Evolutionary conservation across 1,140 invertebrate genomes (phyloP), one percentile per base, ranked within the genome.

Genomic region (Elymnias hypermnestra): DNA sequence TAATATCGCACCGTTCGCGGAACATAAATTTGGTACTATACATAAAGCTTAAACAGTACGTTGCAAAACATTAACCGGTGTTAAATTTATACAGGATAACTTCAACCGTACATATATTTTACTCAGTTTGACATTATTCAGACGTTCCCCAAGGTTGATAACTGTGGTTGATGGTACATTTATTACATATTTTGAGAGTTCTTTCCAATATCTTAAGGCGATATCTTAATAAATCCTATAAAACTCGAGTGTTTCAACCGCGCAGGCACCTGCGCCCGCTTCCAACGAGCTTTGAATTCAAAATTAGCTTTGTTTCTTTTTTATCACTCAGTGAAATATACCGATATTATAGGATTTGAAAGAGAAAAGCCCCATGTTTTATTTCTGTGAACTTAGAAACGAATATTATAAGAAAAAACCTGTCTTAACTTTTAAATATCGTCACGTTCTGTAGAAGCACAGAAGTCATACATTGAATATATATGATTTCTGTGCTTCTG

Each of bases 241-340:
- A 81, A 81, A 79, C 64, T 82, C 63, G 67, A 82, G 78, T 81
- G 77, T 83, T 82, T 81, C 82, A 83, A 79, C 75, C 78, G 55
- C 53, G 38, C 40, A 33, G 49, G 57, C 82, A 85, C 82, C 82
- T 85, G 82, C 67, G 65, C 69, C 69, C 73, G 69, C 62, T 66
- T 39, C 48, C 35, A 47, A 60, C 72, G 69, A 71, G 72, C 73
- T 82, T 75, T 83, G 77, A 83, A 85, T 85, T 69, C 68, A 68
- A 78, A 83, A 83, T 83, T 78, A 78, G 70, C 69, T 71, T 79
- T 82, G 76, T 85, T 83, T 85, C 78, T 85, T 79, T 83, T 83
- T 75, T 82, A 81, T 71, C 73, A 79, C 71, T 79, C 75, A 76
- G 66, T 51, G 44, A 62, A 65, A 59, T 71, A 58, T 56, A 49